Evolutionary conservation across 37 sponge, comb jelly and placozoan species (phyloP).

Genomic region (Tethya wilhelma): DNA sequence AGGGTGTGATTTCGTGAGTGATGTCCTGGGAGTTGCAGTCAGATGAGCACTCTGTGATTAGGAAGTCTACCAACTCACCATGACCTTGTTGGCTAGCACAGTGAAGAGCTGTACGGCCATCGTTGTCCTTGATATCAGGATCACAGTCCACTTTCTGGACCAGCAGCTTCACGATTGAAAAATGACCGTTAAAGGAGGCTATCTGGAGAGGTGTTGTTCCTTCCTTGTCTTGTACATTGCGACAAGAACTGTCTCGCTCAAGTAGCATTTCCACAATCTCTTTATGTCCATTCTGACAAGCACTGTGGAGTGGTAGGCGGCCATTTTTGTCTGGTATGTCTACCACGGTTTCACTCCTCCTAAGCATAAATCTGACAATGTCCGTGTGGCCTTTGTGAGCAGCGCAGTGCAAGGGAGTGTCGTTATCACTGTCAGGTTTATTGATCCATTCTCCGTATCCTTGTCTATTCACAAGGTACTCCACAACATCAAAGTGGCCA

Average conservation of each 20-base stretch:
- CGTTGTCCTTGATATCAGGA: slow-evolving; percentile 32
- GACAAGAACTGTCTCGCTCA: not conserved
- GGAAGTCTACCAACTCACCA: slow-evolving; percentile 49
- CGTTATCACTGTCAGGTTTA: slow-evolving; percentile 19
- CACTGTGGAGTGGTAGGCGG: slow-evolving; percentile 34
- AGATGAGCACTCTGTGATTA: not conserved
- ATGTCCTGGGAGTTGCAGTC: not conserved
- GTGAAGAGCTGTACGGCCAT: slow-evolving; percentile 44
- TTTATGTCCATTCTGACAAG: slow-evolving; percentile 18
- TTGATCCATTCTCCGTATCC: slow-evolving; percentile 23
- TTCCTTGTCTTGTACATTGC: slow-evolving; percentile 22
- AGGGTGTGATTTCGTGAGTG: slow-evolving; percentile 11
- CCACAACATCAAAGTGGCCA: slow-evolving; percentile 46
- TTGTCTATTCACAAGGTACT: slow-evolving; percentile 26
- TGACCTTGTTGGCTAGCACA: slow-evolving; percentile 53
- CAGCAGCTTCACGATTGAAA: slow-evolving; percentile 17
- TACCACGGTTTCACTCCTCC: not conserved
- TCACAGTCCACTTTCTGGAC: slow-evolving; percentile 7
- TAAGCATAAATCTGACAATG: slow-evolving; percentile 25
- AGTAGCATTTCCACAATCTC: not conserved
- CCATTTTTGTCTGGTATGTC: slow-evolving; percentile 34
- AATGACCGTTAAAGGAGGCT: slow-evolving; percentile 31
- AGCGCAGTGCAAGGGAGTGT: slow-evolving; percentile 56
- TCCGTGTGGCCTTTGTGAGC: slow-evolving; percentile 19
- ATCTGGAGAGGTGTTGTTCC: slow-evolving; percentile 59